A percentile compares a stretch with the other conserved stretches of the same genome.
These are phyloP conservation scores for Venturia canescens DNA, from an alignment of 1,140 invertebrate species.

Conservation along the genomic window DNA sequence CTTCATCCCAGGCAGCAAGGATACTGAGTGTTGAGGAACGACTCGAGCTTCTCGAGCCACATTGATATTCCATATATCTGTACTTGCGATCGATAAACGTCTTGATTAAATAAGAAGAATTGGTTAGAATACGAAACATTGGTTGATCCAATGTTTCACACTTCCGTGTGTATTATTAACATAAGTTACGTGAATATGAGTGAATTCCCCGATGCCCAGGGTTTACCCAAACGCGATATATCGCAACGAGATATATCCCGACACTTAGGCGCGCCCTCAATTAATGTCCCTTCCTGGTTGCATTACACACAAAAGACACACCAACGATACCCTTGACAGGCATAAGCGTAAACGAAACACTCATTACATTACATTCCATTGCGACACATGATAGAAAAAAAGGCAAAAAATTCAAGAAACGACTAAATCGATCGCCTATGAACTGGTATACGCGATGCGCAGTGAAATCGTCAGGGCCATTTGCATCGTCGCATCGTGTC, in stretches of 20 bases:
- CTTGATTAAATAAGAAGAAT: neutral
- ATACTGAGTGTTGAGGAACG: neutral
- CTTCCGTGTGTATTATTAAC: neutral
- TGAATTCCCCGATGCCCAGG: slow-evolving; percentile 63
- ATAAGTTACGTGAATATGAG: neutral
- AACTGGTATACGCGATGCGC: neutral
- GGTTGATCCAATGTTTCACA: neutral
- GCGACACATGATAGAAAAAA: neutral
- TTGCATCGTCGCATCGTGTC: slow-evolving; percentile 44
- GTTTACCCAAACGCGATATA: slow-evolving; percentile 62
- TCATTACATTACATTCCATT: neutral
- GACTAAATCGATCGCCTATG: no score
- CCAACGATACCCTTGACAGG: slow-evolving; percentile 52
- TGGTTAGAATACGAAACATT: neutral
- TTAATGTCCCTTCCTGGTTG: slow-evolving; percentile 13
- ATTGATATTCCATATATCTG: neutral
- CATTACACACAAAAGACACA: slow-evolving; percentile 58
- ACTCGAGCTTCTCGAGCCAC: neutral
- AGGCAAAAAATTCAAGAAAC: neutral
- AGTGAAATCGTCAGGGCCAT: slow-evolving; percentile 24
- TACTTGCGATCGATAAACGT: neutral
- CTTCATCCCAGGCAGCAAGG: no score
- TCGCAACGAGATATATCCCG: slow-evolving; percentile 46
- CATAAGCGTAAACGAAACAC: neutral
- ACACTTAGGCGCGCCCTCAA: slow-evolving; percentile 23